These are phyloP conservation scores for Mastigias papua DNA, from an alignment of 30 jellyfish, hydroid and myxozoan species.

Conservation along the genomic window DNA sequence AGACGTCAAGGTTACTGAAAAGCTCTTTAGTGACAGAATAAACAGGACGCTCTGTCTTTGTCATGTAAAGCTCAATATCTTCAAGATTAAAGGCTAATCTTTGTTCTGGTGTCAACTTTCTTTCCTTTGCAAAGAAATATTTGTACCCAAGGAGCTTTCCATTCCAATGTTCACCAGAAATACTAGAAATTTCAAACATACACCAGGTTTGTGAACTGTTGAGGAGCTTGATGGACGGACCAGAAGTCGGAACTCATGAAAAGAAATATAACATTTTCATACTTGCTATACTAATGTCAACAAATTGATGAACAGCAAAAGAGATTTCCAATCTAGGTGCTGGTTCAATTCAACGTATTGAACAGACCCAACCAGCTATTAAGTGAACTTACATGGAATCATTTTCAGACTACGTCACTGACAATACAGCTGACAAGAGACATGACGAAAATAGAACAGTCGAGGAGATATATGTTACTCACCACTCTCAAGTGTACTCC, in stretches of 20 bases:
- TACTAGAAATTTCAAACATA: background rate
- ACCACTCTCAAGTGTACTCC: conserved; percentile 21
- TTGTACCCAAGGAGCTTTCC: conserved; percentile 11
- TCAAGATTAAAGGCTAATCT: background rate
- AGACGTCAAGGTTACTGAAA: background rate
- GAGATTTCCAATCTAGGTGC: no score
- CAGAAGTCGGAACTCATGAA: conserved; percentile 40
- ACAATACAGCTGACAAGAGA: no score
- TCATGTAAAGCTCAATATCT: background rate
- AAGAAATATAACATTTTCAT: background rate
- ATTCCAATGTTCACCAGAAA: conserved; percentile 12
- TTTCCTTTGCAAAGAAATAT: background rate
- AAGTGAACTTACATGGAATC: no score
- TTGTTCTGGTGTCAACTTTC: background rate
- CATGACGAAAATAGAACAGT: no score
- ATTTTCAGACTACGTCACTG: no score
- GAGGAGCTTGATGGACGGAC: conserved; percentile 4
- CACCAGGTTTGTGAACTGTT: background rate
- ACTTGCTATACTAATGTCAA: no score
- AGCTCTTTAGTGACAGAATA: no score
- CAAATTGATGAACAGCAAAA: no score
- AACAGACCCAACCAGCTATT: no score
- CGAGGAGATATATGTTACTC: background rate
- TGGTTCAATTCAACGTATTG: no score
- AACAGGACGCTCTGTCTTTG: no score